phyloP scores from a whole-genome alignment of 2,113 vertebrate species.

The Neopipo cinnamomea region DNA sequence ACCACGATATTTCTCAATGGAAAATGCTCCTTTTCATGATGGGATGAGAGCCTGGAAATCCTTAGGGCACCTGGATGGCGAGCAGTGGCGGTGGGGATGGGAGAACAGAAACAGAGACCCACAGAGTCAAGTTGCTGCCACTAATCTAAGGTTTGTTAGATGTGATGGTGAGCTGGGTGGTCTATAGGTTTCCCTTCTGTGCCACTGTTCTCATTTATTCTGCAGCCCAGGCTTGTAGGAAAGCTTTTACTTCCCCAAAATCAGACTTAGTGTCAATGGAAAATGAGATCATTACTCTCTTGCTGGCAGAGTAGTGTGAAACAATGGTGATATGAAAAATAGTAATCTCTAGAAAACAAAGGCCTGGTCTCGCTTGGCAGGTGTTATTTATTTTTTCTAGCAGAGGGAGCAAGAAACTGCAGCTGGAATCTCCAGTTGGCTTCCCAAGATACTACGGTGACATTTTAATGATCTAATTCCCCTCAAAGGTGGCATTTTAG shows the following conservation, averaged over 20 bases:
- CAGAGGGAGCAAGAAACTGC: neutral
- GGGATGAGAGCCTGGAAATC: neutral
- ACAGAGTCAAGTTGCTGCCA: neutral
- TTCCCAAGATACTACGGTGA: conserved; percentile 9
- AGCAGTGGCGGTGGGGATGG: neutral
- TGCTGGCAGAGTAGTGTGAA: neutral
- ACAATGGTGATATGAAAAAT: neutral
- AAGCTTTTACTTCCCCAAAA: neutral
- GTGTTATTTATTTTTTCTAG: conserved; percentile 30
- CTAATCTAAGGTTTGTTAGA: neutral
- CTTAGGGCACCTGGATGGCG: neutral
- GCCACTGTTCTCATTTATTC: neutral
- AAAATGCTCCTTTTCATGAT: neutral
- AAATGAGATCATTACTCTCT: neutral
- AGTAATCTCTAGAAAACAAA: neutral
- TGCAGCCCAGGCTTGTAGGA: neutral
- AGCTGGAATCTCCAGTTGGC: conserved; percentile 21
- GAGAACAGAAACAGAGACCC: neutral
- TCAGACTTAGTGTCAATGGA: neutral
- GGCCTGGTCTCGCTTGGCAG: neutral
- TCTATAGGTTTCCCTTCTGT: neutral
- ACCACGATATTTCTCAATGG: neutral
- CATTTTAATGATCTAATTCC: conserved; percentile 55
- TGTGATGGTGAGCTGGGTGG: neutral
- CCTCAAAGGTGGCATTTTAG: conserved; percentile 45